Evolutionary conservation across 2,113 vertebrate species (phyloP), one percentile per base, ranked within the genome.

Genomic region (Origma solitaria): DNA sequence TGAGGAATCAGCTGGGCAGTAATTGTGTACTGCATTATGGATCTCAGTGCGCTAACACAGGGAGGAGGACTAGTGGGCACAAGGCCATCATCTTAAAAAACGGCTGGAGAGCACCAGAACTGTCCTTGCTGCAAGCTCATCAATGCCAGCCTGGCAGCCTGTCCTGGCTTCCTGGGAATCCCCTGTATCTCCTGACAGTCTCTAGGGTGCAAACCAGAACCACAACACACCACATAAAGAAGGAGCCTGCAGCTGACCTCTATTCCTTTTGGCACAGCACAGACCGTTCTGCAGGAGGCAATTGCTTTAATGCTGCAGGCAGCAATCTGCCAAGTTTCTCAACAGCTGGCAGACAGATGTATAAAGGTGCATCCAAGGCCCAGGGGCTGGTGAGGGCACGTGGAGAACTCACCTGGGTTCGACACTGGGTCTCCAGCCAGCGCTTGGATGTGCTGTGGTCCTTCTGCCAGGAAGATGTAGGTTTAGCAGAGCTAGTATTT

Each of bases 161-260:
- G 11, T 25, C 28, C 57, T 68, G 80, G 15, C 35, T 82, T 87
- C 69, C 84, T 0, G 0, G 82, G 62, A 80, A 50, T 66, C 21
- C 11, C 60, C 19, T 1, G 0, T 28, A 44, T n/a, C 21, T 83
- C 28, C 40, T 64, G 64, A 58, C 77, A 42, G 23, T 30, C 40
- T 27, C 33, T 23, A 0, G 5, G 14, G 61, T 1, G 0, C 9
- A 62, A 71, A 24, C 14, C 44, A 80, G 40, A 65, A 58, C 13
- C 14, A 35, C 47, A 37, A 4, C 30, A 23, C 35, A 42, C 15
- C 11, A 60, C 24, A 13, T 19, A 14, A 77, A 65, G 38, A 47
- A 0, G 6, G 30, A 80, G 14, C 5, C 56, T 71, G 65, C 15
- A 13, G 23, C 62, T 54, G 35, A n/a, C 4, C 21, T 54, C 49